Evolutionary conservation across 2,888 invertebrate species (phyloP), one percentile per base, ranked within the genome.

Genomic region (Carabus problematicus): DNA sequence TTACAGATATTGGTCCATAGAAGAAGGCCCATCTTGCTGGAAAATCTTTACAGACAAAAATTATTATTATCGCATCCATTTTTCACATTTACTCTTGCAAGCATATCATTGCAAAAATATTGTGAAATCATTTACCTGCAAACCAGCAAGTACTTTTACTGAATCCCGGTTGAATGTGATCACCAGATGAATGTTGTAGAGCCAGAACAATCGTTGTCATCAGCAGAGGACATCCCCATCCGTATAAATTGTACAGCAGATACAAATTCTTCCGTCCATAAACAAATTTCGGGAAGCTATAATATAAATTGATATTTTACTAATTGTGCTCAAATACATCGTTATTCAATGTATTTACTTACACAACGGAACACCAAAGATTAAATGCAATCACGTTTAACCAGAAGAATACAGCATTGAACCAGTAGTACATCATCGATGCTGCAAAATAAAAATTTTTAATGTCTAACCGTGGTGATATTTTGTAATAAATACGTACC

Each of bases 401-500:
- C 91, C 91, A 91, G 77, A 89, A 89, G 80, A 91, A 91, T n/a
- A 88, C 85, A 1, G 87, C 85, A 77, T 90, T 81, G 82, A 89
- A 88, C 79, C 87, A 85, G 72, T 85, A 85, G 76, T 88, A 88
- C 8, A 87, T 81, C 9, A 84, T 74, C 74, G 87, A 87, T 11
- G 85, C 88, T 88, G 76, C 72, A 83, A 78, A 68, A 18, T 55
- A 71, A 71, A 71, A 70, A 49, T 29, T 3, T 29, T 29, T 29
- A 29, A 29, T 29, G 2, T 29, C 2, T 2, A 29, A 1, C 1
- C 14, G 16, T 45, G 12, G n/a, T 47, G 9, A 7, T 11, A 47
- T n/a, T 61, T 43, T 16, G 4, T 60, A n/a, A n/a, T 60, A 43
- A 9, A 41, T 43, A 56, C 72, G 74, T 82, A 87, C 87, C 89